Conservation (phyloP, 2,113 vertebrate genomes). For the Anoplopoma fimbria region DNA sequence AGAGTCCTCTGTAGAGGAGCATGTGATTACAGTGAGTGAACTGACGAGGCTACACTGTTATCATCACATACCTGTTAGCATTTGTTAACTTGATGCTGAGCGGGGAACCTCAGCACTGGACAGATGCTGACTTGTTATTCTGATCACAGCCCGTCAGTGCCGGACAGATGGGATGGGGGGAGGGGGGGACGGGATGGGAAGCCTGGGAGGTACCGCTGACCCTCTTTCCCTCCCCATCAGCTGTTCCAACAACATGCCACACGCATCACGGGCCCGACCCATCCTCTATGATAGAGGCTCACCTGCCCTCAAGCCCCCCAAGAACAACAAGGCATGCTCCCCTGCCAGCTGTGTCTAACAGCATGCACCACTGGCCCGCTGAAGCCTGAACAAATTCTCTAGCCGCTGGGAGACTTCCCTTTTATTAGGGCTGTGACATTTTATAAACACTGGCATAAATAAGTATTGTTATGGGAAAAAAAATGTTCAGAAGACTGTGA, state of each 20-base stretch:
- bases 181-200: slow-evolving; percentile 25
- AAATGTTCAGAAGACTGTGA: not conserved
- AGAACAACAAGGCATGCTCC: slow-evolving; percentile 65
- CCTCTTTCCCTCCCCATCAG: slow-evolving; percentile 63
- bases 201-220: slow-evolving; percentile 75
- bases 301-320: slow-evolving; percentile 68
- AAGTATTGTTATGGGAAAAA: not conserved
- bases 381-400: slow-evolving; percentile 54
- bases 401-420: slow-evolving; percentile 19
- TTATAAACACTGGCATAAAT: slow-evolving; percentile 42
- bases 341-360: slow-evolving; percentile 65
- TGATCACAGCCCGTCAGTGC: slow-evolving; percentile 57
- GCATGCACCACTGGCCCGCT: slow-evolving; percentile 32
- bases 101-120: slow-evolving; percentile 62
- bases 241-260: slow-evolving; percentile 68
- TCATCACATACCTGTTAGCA: slow-evolving; percentile 65
- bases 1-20: not conserved
- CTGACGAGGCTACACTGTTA: slow-evolving; percentile 31
- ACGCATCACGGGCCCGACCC: slow-evolving; percentile 60
- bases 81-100: slow-evolving; percentile 69
- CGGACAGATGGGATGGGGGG: slow-evolving; percentile 78
- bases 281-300: slow-evolving; percentile 65
- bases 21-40: slow-evolving; percentile 40
- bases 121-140: slow-evolving; percentile 77
- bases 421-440: slow-evolving; percentile 42